Base-by-base conservation (phyloP, 2,797 vertebrate genomes). In the Smutsia gigantea region DNA sequence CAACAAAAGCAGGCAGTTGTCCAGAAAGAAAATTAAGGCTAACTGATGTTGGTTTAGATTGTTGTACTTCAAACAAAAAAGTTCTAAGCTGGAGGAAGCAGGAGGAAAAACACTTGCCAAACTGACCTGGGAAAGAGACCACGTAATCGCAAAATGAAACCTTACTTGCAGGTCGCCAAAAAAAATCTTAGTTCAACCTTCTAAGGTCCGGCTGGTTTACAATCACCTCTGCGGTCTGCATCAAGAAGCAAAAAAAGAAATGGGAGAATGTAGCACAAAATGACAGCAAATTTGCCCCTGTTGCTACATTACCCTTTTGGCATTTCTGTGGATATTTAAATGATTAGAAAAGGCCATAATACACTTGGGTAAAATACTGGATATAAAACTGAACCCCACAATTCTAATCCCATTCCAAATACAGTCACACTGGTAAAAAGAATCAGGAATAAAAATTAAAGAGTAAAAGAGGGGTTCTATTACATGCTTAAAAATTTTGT, bases 241-340 rank as follows among this genome's bases (percentile, higher is more conserved):
- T 69, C 23, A 78, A 78, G 51, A 29, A 93, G 69, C 8, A 83
- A 86, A 87, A 21, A 7, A 64, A 74, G 61, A 92, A 94, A 87
- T 14, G 75, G 75, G 53, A 95, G 9, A 72, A 55, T 27, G 25
- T 34, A 72, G 84, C 37, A 83, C 71, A 63, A 91, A 95, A 79
- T 29, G 78, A 88, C 0, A 79, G 53, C 31, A 66, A 51, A 37
- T 78, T 87, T 42, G 29, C 55, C 92, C 13, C 79, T 95, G 82
- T 77, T 81, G 72, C 64, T 85, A 46, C 3, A 19, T 87, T 68
- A 94, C 34, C 55, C 68, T 2, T 49, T 10, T 34, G 79, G 93
- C 83, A 93, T 29, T 92, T 97, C 90, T 96, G 69, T 55, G 71
- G n/a, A 51, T 53, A 51, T 19, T 72, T 39, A 85, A 53, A 39